Percentiles rank a stretch among this genome's conserved stretches.
These are phyloP conservation scores for Leucophenga varia DNA, from an alignment of 1,140 invertebrate genomes.

Conservation along the genomic window DNA sequence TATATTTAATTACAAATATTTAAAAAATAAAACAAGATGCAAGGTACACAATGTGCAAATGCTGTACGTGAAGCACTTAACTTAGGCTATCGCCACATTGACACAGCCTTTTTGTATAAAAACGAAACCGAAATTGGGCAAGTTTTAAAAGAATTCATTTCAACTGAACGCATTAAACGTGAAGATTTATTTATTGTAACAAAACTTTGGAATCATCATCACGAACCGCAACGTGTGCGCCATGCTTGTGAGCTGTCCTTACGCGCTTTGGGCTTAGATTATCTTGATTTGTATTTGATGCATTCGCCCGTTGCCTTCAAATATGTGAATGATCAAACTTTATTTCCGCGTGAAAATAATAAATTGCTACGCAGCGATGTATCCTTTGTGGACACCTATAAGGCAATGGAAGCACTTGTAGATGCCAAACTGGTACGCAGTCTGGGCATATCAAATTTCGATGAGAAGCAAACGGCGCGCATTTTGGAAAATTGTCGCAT, in stretches of 20 bases:
- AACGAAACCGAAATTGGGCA: constrained; percentile 71
- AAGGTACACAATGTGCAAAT: constrained; percentile 19
- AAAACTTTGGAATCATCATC: constrained; percentile 56
- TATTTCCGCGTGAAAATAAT: constrained; percentile 23
- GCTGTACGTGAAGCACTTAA: constrained; percentile 61
- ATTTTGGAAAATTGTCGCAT: constrained; percentile 62
- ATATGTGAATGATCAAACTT: constrained; percentile 24
- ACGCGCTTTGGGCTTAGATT: constrained; percentile 65
- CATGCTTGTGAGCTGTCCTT: constrained; percentile 58
- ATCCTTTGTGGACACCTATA: constrained; percentile 60
- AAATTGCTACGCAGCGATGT: constrained; percentile 34
- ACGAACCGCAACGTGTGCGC: constrained; percentile 33
- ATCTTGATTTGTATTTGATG: constrained; percentile 75
- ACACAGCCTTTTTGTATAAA: constrained; percentile 72
- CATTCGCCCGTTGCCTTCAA: constrained; percentile 69
- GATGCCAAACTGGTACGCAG: constrained; percentile 59
- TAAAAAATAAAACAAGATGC: too few species aligned
- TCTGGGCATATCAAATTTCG: constrained; percentile 84
- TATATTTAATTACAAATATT: too few species aligned
- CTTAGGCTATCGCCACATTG: constrained; percentile 71
- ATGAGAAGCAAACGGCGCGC: constrained; percentile 68
- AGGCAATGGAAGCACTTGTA: constrained; percentile 63
- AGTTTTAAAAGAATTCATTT: constrained; percentile 66
- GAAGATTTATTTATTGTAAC: constrained; percentile 69
- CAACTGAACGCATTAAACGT: constrained; percentile 62